These are phyloP conservation scores for Euleptes europaea DNA, from an alignment of 2,113 vertebrate genomes.

Conservation along the genomic window DNA sequence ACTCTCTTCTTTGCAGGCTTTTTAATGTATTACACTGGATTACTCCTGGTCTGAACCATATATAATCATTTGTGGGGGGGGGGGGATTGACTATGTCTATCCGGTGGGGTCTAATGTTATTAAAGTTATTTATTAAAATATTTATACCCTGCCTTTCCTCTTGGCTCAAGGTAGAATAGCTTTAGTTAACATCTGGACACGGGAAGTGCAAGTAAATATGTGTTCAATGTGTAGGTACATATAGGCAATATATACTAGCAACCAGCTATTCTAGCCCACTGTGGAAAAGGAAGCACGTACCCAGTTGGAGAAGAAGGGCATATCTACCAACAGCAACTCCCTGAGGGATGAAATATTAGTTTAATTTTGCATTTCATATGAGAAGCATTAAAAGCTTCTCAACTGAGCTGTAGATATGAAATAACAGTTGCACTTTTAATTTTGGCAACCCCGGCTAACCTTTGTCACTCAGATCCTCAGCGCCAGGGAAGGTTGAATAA, in stretches of 20 bases:
- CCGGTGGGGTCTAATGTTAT: too few species aligned
- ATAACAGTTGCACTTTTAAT: constrained; percentile 8
- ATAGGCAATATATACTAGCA: background rate
- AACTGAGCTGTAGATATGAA: background rate
- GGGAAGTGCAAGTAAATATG: background rate
- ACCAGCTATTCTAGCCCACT: background rate
- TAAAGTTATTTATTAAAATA: too few species aligned
- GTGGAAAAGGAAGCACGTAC: background rate
- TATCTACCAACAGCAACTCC: background rate
- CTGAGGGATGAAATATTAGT: background rate
- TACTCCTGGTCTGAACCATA: too few species aligned
- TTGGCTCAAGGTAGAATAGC: background rate
- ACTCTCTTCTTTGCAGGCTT: too few species aligned
- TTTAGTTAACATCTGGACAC: background rate
- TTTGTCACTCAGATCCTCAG: background rate
- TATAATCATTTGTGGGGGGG: too few species aligned
- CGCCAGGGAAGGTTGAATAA: background rate
- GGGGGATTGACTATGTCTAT: too few species aligned
- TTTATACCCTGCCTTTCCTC: too few species aligned
- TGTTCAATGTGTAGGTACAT: background rate
- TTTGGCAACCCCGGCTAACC: background rate
- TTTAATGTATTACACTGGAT: too few species aligned
- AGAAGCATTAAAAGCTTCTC: background rate
- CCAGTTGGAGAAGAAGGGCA: background rate
- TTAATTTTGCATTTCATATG: background rate